These are phyloP conservation scores for Drosophila nr. perissopoda DNA, from an alignment of 2,888 invertebrate genomes.

Conservation along the genomic window DNA sequence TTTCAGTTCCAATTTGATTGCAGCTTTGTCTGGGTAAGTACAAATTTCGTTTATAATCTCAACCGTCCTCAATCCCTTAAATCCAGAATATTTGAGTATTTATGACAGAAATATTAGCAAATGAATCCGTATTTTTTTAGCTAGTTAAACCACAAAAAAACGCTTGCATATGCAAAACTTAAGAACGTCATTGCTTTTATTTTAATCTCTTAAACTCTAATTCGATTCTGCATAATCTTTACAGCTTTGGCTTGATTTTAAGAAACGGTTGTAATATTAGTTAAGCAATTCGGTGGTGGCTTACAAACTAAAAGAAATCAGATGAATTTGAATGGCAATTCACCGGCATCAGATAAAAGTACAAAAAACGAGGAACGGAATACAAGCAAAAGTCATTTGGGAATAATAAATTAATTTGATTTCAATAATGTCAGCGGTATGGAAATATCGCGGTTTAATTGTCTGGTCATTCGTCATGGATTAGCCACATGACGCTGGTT, in stretches of 20 bases:
- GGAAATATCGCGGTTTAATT: constrained; percentile 13
- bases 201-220: constrained; percentile 41
- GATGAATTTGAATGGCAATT: constrained; percentile 12
- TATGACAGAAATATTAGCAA: not conserved
- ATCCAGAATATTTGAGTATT: too few relatives aligned
- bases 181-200: constrained; percentile 37
- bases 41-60: not conserved
- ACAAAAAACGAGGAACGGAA: constrained; percentile 4
- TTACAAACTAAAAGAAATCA: constrained; percentile 30
- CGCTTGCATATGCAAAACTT: not conserved
- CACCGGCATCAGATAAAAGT: constrained; percentile 13
- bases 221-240: constrained; percentile 57
- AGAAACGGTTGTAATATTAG: constrained; percentile 16
- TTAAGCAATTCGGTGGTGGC: constrained; percentile 34
- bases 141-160: not conserved
- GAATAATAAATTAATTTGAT: constrained; percentile 21
- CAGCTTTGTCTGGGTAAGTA: not conserved
- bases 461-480: not conserved
- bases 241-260: constrained; percentile 69
- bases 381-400: constrained; percentile 12
- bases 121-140: not conserved
- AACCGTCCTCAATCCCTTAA: not conserved
- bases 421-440: constrained; percentile 15
- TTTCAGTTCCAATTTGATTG: not conserved
- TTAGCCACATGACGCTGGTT: not conserved